phyloP scores from a whole-genome alignment of 2,888 invertebrate species.

The Meteorus cinctellus region DNA sequence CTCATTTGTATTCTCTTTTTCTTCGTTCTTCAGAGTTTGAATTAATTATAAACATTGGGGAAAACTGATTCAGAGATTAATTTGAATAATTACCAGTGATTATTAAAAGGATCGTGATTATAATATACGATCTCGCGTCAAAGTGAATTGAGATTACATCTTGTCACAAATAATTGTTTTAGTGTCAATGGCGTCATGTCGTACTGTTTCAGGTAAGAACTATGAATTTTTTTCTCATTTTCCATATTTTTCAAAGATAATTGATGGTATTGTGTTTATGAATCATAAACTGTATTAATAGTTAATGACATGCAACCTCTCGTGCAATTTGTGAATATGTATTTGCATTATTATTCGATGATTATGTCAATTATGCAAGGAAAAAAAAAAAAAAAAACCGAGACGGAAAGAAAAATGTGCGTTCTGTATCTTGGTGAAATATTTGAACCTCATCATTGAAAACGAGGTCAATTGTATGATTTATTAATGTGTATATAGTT shows the following conservation, averaged over 20 bases:
- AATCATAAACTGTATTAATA: too few species aligned
- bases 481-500: conserved; percentile 40
- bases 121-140: not conserved
- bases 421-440: not conserved
- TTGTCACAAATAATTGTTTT: not conserved
- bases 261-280: too few species aligned
- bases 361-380: too few species aligned
- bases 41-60: too few species aligned
- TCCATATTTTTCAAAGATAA: not conserved
- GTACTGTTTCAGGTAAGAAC: not conserved
- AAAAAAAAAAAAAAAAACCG: too few species aligned
- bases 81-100: not conserved
- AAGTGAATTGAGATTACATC: not conserved
- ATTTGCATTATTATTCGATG: too few species aligned
- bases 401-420: not conserved
- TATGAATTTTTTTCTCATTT: not conserved
- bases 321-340: too few species aligned
- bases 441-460: not conserved
- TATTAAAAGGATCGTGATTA: not conserved
- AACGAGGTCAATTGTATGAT: conserved; percentile 3
- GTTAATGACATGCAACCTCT: too few species aligned
- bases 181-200: conserved; percentile 10
- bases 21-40: not conserved
- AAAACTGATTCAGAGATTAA: not conserved
- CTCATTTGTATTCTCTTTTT: not conserved